phyloP scores from a whole-genome alignment of 1,140 invertebrate genomes.

The Calliopsis andreniformis region DNA sequence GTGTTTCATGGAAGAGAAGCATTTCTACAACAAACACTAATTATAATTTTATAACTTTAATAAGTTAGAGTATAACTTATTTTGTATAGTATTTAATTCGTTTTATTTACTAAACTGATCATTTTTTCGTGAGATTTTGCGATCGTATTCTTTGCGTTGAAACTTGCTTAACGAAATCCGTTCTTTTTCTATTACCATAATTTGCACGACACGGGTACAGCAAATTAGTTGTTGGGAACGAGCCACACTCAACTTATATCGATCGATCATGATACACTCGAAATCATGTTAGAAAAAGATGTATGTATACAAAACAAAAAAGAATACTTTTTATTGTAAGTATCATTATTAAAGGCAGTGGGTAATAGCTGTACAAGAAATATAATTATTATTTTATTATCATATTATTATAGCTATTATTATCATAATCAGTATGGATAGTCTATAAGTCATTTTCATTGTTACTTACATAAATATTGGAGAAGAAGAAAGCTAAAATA shows the following conservation, averaged over 20 bases:
- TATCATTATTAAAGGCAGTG: constrained; percentile 77
- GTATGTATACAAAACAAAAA: constrained; percentile 53
- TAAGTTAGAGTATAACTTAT: constrained; percentile 31
- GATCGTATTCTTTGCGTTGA: constrained; percentile 34
- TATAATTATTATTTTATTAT: constrained; percentile 80
- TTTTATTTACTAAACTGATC: constrained; percentile 36
- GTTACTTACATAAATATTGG: constrained; percentile 82
- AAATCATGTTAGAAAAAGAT: constrained; percentile 40
- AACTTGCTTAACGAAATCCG: constrained; percentile 16
- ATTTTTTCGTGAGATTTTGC: constrained; percentile 27
- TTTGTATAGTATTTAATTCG: constrained; percentile 45
- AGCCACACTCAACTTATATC: constrained; percentile 35
- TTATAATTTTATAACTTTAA: constrained; percentile 34
- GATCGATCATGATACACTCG: constrained; percentile 42
- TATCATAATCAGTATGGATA: constrained; percentile 76
- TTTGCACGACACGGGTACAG: constrained; percentile 20
- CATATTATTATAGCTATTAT: constrained; percentile 75
- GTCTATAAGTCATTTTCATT: constrained; percentile 80
- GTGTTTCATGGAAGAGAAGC: constrained; percentile 2
- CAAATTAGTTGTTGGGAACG: constrained; percentile 19
- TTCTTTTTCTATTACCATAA: constrained; percentile 28
- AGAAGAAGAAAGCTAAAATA: constrained; percentile 77
- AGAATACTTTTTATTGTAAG: constrained; percentile 70
- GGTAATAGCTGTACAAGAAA: constrained; percentile 75
- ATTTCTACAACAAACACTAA: constrained; percentile 18